Conservation (phyloP, 2,113 vertebrate genomes). For the Pampusana beccarii region DNA sequence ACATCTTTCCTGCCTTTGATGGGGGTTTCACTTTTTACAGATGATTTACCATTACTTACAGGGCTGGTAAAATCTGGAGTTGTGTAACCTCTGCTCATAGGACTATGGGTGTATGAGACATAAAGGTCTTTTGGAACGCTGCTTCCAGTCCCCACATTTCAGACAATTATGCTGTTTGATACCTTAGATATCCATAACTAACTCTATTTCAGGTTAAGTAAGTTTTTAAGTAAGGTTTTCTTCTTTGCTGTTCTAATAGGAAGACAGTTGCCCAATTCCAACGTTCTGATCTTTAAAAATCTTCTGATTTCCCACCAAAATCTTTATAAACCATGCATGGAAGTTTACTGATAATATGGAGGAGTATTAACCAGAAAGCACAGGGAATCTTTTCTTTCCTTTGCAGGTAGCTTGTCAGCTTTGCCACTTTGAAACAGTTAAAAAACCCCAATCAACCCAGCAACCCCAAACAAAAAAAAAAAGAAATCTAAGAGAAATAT, state of each 20-base stretch:
- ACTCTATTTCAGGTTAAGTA: not conserved
- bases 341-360: not conserved
- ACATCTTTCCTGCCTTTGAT: not conserved
- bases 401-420: not conserved
- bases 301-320: not conserved
- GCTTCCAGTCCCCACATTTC: not conserved
- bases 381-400: not conserved
- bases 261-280: not conserved
- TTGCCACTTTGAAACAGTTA: not conserved
- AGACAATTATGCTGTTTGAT: not conserved
- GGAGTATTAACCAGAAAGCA: not conserved
- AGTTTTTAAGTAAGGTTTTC: not conserved
- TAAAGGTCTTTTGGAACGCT: not conserved
- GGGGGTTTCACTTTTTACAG: not conserved
- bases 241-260: not conserved
- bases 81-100: not conserved
- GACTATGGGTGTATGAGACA: not conserved
- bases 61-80: not conserved
- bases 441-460: not conserved
- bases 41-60: not conserved
- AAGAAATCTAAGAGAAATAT: not conserved
- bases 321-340: no score
- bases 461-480: not conserved
- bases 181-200: not conserved
- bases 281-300: not conserved